A percentile compares a stretch with the other conserved stretches of the same genome.
Evolutionary conservation across 2,797 vertebrate genomes (phyloP).

Genomic region (Geotria australis): DNA sequence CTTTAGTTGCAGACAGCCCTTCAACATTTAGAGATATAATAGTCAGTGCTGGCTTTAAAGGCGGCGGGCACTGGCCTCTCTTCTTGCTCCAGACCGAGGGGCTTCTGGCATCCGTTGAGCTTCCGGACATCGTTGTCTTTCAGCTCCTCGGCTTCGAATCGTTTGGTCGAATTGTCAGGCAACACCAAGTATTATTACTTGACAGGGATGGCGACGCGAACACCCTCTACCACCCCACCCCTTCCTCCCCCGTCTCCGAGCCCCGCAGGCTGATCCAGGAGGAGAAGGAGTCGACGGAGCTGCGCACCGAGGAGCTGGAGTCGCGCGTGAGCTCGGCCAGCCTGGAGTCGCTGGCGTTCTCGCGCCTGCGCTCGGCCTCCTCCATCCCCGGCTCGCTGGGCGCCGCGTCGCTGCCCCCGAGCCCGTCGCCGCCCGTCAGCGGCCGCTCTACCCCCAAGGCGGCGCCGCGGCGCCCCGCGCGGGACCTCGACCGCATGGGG

Average conservation of each 20-base stretch:
- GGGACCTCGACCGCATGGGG: constrained; percentile 82
- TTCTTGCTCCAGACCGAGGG: no score
- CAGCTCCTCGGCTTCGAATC: no score
- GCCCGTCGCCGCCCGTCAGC: constrained; percentile 41
- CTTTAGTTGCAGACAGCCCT: no score
- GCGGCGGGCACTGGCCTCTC: no score
- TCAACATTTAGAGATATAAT: no score
- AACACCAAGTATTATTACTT: no score
- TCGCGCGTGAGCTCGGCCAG: constrained; percentile 40
- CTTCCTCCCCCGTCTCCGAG: neutral
- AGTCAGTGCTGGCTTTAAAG: no score
- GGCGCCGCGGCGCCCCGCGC: constrained; percentile 16
- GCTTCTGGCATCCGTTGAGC: no score
- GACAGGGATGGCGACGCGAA: no score
- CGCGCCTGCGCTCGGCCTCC: constrained; percentile 18
- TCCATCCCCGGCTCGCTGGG: constrained; percentile 42
- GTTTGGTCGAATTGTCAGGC: no score
- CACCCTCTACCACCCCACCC: neutral
- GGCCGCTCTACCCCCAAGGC: constrained; percentile 60
- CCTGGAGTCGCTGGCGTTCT: constrained; percentile 28
- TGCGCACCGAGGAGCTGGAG: constrained; percentile 48
- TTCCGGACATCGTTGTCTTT: no score
- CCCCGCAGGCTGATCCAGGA: constrained; percentile 38
- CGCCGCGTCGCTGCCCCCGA: constrained; percentile 55
- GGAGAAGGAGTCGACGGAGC: constrained; percentile 52